Evolutionary conservation across 2,888 invertebrate species (phyloP), one percentile per base, ranked within the genome.

Genomic region (Drosophila borealis): DNA sequence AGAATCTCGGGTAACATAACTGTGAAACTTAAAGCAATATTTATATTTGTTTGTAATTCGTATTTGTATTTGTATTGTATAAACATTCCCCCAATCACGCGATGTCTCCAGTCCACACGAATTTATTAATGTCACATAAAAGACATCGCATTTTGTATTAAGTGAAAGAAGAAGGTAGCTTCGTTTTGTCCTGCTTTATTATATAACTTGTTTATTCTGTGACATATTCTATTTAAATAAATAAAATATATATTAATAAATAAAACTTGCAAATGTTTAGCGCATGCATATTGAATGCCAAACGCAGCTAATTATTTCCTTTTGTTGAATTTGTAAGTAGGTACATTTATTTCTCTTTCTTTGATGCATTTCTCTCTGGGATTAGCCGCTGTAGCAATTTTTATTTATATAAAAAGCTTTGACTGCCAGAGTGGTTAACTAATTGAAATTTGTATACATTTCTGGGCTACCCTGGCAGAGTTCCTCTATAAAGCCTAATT

Each of bases 161-260:
- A 29, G 29, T 2, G 29, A 29, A 34, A 54, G 13, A 45, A 57
- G 41, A 64, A 56, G 34, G 62, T 61, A 70, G 45, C 65, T 80
- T 78, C 57, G 70, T 69, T 81, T 87, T 80, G 76, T 80, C 70
- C 77, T 74, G 72, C 67, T 87, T 83, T 88, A 74, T 83, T 82
- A 83, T 83, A 51, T 48, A 82, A 86, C 66, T 78, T 79, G 74
- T 87, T 89, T 80, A 80, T 76, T 77, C 74, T 78, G 81, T 88
- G 82, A 84, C 80, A 81, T 88, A 76, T 88, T 88, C 86, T 86
- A 83, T 81, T 80, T 78, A 79, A 89, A 88, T 86, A 84, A 88
- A 85, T 84, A 77, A 89, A 87, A 87, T 81, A 88, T 80, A 83
- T 88, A 74, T 71, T 89, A 90, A 88, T 90, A 90, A 90, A 90